Base-by-base conservation (phyloP, 2,888 invertebrate genomes). In the Oxyscelio sp. region DNA sequence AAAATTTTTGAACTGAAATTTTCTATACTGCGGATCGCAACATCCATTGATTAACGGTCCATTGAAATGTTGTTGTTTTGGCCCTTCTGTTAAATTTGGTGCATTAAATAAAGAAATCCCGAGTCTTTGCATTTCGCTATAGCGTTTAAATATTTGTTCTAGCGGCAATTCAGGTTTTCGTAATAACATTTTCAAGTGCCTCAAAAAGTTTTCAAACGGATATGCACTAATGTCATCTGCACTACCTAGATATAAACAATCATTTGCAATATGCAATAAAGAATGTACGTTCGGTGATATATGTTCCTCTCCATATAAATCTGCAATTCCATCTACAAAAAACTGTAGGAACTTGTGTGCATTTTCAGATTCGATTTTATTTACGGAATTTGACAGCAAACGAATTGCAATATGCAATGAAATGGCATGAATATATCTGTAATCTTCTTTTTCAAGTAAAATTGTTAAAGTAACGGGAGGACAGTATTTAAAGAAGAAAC, bases 91-190 rank as follows among this genome's bases (percentile, higher is more conserved):
- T 2, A 11, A 6, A n/a, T 17, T 40, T 15, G 15, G 1, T 5
- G 17, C 4, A 13, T 11, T 19, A 15, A 13, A 52, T 8, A 75
- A 52, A 1, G 56, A 31, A 19, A 56, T n/a, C 13, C 65, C 65
- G 5, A 66, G 3, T 38, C 58, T n/a, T 17, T 58, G 45, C 58
- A 66, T 48, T 58, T 66, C 75, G 21, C 19, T 4, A 15, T 31
- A 75, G 0, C 75, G 56, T 13, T 40, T 38, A 1, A 66, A 58
- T 2, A 75, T 24, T 66, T 75, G 58, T 19, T 65, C 75, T 13
- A 75, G 27, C 4, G 75, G 75, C 19, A 58, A 38, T 24, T 75
- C 75, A 2, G 58, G 75, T 58, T 75, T 75, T 1, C 75, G 31
- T 56, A 66, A 17, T 3, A 75, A 17, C 9, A 9, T 38, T 63